Evolutionary conservation across 2,888 invertebrate genomes (phyloP).

Genomic region (Leptinotarsa tumamoca): DNA sequence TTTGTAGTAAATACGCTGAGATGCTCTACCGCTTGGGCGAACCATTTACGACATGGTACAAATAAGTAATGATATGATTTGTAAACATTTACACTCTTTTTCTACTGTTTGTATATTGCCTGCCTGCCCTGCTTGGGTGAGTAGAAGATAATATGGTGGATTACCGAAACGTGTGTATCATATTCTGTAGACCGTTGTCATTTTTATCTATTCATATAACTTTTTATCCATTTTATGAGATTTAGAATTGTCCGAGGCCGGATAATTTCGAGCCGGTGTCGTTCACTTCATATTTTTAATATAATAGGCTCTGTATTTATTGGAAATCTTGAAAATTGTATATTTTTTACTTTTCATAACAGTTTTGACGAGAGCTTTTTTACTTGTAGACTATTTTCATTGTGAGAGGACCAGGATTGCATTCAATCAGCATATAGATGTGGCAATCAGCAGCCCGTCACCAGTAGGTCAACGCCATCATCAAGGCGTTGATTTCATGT

Average conservation of each 20-base stretch:
- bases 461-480: slow-evolving; percentile 47
- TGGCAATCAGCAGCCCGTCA: slow-evolving; percentile 47
- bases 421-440: slow-evolving; percentile 46
- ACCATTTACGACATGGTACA: slow-evolving; percentile 67
- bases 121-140: slow-evolving; percentile 60
- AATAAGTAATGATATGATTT: slow-evolving; percentile 67
- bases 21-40: slow-evolving; percentile 47
- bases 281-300: slow-evolving; percentile 63
- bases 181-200: slow-evolving; percentile 65
- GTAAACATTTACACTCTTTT: slow-evolving; percentile 68
- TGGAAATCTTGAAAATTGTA: slow-evolving; percentile 65
- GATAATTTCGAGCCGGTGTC: slow-evolving; percentile 62
- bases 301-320: slow-evolving; percentile 65
- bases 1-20: slow-evolving; percentile 17
- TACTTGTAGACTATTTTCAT: slow-evolving; percentile 55
- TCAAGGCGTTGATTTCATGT: slow-evolving; percentile 49
- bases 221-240: slow-evolving; percentile 63
- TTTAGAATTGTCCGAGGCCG: slow-evolving; percentile 62
- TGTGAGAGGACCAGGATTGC: slow-evolving; percentile 49
- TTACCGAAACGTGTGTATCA: slow-evolving; percentile 62
- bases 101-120: slow-evolving; percentile 67
- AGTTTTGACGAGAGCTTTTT: slow-evolving; percentile 63
- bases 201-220: slow-evolving; percentile 64
- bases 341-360: slow-evolving; percentile 67
- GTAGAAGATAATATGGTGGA: slow-evolving; percentile 55